A percentile compares a stretch with the other conserved stretches of the same genome.
Evolutionary conservation across 2,797 vertebrate species (phyloP).

Genomic region (Manis pentadactyla): DNA sequence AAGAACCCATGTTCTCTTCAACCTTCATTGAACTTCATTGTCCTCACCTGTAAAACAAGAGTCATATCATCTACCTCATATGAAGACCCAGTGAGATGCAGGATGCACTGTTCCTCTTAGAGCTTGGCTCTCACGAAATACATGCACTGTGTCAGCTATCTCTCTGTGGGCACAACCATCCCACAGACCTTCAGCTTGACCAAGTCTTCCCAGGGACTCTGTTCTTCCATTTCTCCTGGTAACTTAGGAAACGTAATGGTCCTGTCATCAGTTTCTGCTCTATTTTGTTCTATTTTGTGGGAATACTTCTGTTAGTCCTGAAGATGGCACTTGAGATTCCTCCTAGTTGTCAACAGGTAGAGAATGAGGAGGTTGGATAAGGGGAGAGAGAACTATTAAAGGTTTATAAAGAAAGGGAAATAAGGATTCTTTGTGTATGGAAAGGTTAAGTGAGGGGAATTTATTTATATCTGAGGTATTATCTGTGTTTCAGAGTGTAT

Average conservation of each 20-base stretch:
- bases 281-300: not conserved
- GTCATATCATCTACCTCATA: no score
- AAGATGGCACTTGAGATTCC: not conserved
- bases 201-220: not conserved
- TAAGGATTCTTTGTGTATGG: not conserved
- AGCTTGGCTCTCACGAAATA: not conserved
- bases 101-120: rapidly evolving
- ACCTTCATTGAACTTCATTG: not conserved
- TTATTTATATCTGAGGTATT: not conserved
- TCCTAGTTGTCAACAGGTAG: not conserved
- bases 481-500: not conserved
- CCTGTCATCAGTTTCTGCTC: not conserved
- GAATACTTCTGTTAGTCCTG: not conserved
- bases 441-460: not conserved
- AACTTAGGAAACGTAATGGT: not conserved
- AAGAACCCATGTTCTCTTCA: no score
- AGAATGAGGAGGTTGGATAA: not conserved
- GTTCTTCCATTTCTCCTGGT: not conserved
- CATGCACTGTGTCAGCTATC: not conserved
- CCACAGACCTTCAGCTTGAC: not conserved
- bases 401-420: not conserved
- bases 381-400: not conserved
- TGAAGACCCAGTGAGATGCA: not conserved
- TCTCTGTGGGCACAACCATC: not conserved
- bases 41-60: not conserved